Conservation (phyloP, 2,797 vertebrate species). For the Pantherophis alleghaniensis region DNA sequence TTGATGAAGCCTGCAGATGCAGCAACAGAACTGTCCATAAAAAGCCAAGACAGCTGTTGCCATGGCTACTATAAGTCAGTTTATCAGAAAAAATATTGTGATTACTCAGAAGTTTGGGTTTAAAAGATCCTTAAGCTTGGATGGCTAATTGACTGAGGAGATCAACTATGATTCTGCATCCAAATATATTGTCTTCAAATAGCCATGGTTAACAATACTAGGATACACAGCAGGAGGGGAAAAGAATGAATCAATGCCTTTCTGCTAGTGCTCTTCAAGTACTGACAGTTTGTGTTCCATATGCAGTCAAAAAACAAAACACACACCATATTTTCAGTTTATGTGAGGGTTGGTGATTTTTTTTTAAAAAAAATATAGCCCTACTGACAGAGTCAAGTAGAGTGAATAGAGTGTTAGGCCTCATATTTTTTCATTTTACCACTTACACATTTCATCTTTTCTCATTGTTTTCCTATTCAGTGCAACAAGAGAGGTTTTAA, state of each 20-base stretch:
- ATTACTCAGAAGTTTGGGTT: constrained; percentile 72
- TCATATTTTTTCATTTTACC: constrained; percentile 22
- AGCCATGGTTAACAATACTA: constrained; percentile 63
- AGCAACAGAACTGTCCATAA: constrained; percentile 73
- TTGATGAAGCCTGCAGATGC: constrained; percentile 66
- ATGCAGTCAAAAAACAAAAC: constrained; percentile 66
- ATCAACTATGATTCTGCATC: constrained; percentile 62
- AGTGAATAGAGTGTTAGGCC: constrained; percentile 22
- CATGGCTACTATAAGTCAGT: constrained; percentile 77
- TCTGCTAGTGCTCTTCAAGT: constrained; percentile 64
- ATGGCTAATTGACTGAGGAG: constrained; percentile 56
- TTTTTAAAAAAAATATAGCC: neutral
- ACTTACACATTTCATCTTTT: neutral
- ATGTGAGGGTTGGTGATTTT: constrained; percentile 45
- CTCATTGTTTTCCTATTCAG: constrained; percentile 11
- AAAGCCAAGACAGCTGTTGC: constrained; percentile 76
- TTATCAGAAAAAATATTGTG: constrained; percentile 74
- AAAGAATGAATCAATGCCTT: constrained; percentile 70
- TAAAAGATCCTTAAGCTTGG: constrained; percentile 62
- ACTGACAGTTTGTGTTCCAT: constrained; percentile 70
- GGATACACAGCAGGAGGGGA: constrained; percentile 55
- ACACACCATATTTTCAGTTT: constrained; percentile 45
- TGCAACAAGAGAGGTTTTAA: constrained; percentile 24
- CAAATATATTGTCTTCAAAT: constrained; percentile 55
- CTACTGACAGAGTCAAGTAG: constrained; percentile 42